Percentiles rank a stretch among this genome's conserved stretches.
Conservation (phyloP, 2,113 vertebrate genomes). For the Phalacrocorax aristotelis region DNA sequence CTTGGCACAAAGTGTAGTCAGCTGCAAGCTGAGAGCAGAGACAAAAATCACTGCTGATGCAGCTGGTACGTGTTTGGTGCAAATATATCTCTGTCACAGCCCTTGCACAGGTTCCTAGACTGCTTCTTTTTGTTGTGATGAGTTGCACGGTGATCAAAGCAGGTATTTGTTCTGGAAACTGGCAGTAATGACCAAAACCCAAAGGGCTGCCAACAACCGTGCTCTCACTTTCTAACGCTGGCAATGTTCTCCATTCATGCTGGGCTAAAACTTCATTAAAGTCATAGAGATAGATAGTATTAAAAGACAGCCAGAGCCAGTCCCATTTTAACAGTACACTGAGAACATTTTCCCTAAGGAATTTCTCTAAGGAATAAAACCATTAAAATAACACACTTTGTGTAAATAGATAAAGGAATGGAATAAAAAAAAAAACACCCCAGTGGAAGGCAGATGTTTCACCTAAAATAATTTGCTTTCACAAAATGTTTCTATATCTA, state of each 20-base stretch:
- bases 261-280: neutral
- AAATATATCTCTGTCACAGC: neutral
- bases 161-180: neutral
- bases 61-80: accelerated
- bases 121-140: neutral
- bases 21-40: neutral
- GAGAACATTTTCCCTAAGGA: neutral
- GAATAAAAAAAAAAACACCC: neutral
- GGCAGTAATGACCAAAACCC: neutral
- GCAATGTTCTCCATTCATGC: neutral
- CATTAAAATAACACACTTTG: neutral
- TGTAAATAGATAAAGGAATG: neutral
- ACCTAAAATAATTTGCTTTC: neutral
- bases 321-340: neutral
- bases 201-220: neutral
- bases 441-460: neutral
- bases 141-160: neutral
- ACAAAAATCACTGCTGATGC: neutral
- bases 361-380: neutral
- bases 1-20: neutral
- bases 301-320: neutral
- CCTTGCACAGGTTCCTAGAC: neutral
- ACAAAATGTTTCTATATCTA: neutral
- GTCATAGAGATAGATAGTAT: neutral
- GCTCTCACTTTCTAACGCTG: neutral